Evolutionary conservation across 2,888 invertebrate genomes (phyloP).

Genomic region (Serripes groenlandicus): DNA sequence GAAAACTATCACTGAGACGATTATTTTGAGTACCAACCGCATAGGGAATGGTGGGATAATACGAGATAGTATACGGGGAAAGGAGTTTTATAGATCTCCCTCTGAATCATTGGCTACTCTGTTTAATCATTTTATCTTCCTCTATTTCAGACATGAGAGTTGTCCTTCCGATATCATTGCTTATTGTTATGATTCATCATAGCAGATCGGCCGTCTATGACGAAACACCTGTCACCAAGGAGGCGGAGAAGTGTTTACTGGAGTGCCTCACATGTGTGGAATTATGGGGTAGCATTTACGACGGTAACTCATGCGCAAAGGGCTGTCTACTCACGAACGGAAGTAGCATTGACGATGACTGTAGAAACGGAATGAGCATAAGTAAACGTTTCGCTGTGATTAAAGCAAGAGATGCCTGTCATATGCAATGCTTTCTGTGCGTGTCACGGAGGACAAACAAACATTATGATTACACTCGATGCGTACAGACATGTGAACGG

Average conservation of each 20-base stretch:
- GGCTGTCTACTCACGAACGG: slow-evolving; percentile 56
- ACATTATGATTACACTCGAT: slow-evolving; percentile 37
- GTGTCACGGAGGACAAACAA: slow-evolving; percentile 1
- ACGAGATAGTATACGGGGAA: too few species aligned
- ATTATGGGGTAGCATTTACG: slow-evolving; percentile 54
- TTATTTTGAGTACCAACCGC: too few species aligned
- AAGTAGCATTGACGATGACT: slow-evolving; percentile 57
- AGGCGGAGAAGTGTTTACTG: slow-evolving; percentile 49
- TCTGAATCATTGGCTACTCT: too few species aligned
- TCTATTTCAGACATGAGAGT: slow-evolving; percentile 17
- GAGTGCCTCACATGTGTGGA: slow-evolving; percentile 65
- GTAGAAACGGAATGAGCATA: slow-evolving; percentile 41
- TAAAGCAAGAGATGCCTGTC: slow-evolving; percentile 45
- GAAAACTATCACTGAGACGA: too few species aligned
- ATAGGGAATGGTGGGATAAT: too few species aligned
- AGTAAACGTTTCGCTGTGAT: slow-evolving; percentile 41
- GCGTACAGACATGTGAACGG: slow-evolving; percentile 30
- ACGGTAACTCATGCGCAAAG: slow-evolving; percentile 61
- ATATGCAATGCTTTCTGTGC: slow-evolving; percentile 45
- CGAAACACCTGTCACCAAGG: slow-evolving; percentile 2
- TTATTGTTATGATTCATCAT: slow-evolving; percentile 16
- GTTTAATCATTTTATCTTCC: not conserved
- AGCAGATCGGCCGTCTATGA: not conserved
- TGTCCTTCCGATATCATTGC: not conserved
- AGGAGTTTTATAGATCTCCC: too few species aligned